These are phyloP conservation scores for Drosophila pruinosa DNA, from an alignment of 1,140 invertebrate genomes.

Conservation along the genomic window DNA sequence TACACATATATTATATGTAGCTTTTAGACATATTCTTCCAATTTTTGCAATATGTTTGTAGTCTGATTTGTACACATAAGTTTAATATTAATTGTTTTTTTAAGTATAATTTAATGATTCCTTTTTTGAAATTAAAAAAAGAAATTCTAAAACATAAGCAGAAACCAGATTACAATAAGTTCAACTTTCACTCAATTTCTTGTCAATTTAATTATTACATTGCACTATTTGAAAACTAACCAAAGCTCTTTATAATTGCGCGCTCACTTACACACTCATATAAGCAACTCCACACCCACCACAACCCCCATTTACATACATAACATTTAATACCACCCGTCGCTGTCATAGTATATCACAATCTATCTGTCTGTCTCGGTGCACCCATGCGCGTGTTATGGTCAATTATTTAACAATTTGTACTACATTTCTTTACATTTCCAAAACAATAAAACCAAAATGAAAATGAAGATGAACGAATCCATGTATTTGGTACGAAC, in stretches of 20 bases:
- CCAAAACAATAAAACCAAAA: background rate
- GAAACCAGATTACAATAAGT: no score
- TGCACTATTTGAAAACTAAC: slow-evolving; percentile 19
- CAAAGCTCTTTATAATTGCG: slow-evolving; percentile 14
- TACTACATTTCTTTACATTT: background rate
- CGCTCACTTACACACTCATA: slow-evolving; percentile 14
- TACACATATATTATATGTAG: no score
- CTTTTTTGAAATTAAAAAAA: no score
- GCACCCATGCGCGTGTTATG: slow-evolving; percentile 4
- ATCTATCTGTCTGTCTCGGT: slow-evolving; percentile 22
- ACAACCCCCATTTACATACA: slow-evolving; percentile 10
- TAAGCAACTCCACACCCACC: background rate
- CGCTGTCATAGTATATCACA: slow-evolving; percentile 35
- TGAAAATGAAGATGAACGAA: slow-evolving; percentile 2
- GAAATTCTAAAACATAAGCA: no score
- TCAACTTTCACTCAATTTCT: no score
- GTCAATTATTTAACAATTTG: slow-evolving; percentile 10
- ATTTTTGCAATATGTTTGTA: no score
- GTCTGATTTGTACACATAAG: no score
- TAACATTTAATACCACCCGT: slow-evolving; percentile 6
- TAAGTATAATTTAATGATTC: no score
- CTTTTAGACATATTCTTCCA: no score
- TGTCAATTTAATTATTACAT: no score
- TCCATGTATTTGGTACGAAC: slow-evolving; percentile 50
- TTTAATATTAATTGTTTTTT: no score